Conservation (phyloP, 2,797 vertebrate genomes). For the Squalus acanthias region DNA sequence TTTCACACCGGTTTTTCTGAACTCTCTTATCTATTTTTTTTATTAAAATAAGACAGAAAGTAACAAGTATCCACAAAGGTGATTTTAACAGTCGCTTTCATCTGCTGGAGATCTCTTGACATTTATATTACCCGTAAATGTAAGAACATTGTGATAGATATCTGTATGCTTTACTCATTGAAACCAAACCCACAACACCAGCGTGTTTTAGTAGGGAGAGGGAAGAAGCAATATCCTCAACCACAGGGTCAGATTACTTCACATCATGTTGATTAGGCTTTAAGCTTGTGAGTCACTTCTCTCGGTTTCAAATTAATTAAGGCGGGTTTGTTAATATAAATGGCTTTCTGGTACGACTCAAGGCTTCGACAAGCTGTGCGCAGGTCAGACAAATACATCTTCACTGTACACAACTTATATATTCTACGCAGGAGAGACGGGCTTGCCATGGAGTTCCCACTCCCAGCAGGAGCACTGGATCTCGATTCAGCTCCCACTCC, state of each 20-base stretch:
- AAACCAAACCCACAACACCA: not conserved
- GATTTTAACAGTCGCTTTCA: not conserved
- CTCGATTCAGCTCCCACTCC: not conserved
- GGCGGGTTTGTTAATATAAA: not conserved
- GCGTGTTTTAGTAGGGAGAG: not conserved
- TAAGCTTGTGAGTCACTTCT: not conserved
- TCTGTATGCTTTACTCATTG: conserved; percentile 13
- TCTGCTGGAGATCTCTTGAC: conserved; percentile 20
- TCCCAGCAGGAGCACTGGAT: too few species aligned
- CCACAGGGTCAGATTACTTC: not conserved
- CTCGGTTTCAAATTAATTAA: not conserved
- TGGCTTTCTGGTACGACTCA: not conserved
- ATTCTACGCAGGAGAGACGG: not conserved
- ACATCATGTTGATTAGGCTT: not conserved
- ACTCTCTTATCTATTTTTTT: not conserved
- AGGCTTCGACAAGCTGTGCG: not conserved
- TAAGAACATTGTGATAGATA: not conserved
- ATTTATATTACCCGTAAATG: conserved; percentile 20
- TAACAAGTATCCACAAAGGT: not conserved
- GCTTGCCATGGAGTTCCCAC: not conserved
- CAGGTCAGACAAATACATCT: not conserved
- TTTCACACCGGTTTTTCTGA: conserved; percentile 1
- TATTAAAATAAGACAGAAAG: not conserved
- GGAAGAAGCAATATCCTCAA: not conserved
- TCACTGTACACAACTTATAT: not conserved